These are phyloP conservation scores for Troilus luridus DNA, from an alignment of 2,888 invertebrate species.

Conservation along the genomic window DNA sequence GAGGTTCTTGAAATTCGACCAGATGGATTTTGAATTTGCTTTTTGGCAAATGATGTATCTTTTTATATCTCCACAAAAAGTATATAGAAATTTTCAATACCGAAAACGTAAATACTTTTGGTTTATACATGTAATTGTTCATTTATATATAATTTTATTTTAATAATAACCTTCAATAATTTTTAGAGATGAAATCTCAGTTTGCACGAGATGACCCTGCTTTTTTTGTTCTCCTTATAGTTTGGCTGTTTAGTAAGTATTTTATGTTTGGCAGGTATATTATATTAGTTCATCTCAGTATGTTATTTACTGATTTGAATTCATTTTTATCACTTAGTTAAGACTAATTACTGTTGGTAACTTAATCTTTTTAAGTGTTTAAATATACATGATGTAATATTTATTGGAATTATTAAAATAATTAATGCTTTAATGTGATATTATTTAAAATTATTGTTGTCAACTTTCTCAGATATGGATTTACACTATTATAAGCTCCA, in stretches of 20 bases:
- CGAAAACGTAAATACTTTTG: conserved; percentile 87
- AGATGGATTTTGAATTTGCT: conserved; percentile 99
- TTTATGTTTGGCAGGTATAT: not conserved
- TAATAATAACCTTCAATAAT: conserved; percentile 45
- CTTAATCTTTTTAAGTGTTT: too few relatives aligned
- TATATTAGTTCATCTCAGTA: not conserved
- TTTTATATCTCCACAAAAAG: conserved; percentile 94
- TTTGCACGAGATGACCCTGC: conserved; percentile 99
- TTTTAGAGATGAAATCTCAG: conserved; percentile 95
- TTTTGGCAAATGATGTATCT: conserved; percentile 99
- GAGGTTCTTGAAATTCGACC: conserved; percentile 89
- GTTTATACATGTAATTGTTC: not conserved
- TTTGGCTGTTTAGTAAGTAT: conserved; percentile 84
- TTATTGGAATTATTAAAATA: too few relatives aligned
- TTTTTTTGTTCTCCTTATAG: conserved; percentile 90
- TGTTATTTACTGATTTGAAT: conserved; percentile 33
- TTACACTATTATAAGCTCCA: too few relatives aligned
- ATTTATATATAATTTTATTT: not conserved
- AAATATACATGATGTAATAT: too few relatives aligned
- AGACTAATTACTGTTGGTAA: not conserved
- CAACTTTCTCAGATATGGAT: too few relatives aligned
- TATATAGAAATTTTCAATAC: conserved; percentile 97
- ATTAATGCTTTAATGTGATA: too few relatives aligned
- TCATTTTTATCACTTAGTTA: not conserved
- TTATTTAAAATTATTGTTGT: too few relatives aligned